phyloP scores from a whole-genome alignment of 2,888 invertebrate species.

The Yponomeuta evonymella region DNA sequence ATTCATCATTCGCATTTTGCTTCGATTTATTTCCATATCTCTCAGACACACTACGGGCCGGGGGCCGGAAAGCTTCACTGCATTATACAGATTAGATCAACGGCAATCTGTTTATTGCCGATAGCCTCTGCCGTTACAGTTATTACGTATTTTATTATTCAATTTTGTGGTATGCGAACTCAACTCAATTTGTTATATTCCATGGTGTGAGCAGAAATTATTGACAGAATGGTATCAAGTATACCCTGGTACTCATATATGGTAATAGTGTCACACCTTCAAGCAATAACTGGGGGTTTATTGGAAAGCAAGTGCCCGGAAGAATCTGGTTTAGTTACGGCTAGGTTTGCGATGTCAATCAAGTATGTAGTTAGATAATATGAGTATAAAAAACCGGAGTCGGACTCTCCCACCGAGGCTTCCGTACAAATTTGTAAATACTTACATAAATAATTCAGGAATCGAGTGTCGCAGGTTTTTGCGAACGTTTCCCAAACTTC shows the following conservation, averaged over 20 bases:
- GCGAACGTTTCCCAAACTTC: too few species aligned
- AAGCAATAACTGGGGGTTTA: not conserved
- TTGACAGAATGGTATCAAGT: too few species aligned
- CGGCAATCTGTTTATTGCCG: constrained; percentile 7
- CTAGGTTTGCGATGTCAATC: not conserved
- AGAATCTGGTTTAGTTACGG: not conserved
- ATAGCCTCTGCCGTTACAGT: constrained; percentile 9
- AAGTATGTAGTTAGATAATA: not conserved
- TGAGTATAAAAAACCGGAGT: too few species aligned
- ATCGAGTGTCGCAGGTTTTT: too few species aligned
- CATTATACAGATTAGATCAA: constrained; percentile 5
- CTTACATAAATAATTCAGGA: too few species aligned
- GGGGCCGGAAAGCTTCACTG: not conserved
- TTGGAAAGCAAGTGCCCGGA: not conserved
- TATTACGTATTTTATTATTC: constrained; percentile 14
- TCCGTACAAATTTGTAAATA: too few species aligned
- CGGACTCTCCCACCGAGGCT: too few species aligned
- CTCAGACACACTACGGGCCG: not conserved
- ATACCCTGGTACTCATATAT: not conserved
- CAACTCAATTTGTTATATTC: not conserved
- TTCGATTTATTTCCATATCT: not conserved
- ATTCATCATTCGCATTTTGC: not conserved
- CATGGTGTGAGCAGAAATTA: not conserved
- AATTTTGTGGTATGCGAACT: constrained; percentile 1
- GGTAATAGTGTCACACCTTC: not conserved